Conservation (phyloP, 92 coral and sea anemone species). For the Meandrina meandrites region DNA sequence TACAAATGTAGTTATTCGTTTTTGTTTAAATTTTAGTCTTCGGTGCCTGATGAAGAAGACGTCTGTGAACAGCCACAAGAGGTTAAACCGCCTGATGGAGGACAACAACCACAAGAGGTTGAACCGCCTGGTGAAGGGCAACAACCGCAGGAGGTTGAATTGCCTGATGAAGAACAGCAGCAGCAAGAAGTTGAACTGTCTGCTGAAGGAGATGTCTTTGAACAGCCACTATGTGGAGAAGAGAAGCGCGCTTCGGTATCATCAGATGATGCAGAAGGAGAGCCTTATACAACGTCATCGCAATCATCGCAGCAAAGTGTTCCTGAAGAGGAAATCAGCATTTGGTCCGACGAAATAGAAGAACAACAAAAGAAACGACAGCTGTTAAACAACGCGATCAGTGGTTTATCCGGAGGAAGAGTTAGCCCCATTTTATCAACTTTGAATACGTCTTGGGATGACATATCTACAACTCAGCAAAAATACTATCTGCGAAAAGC, state of each 20-base stretch:
- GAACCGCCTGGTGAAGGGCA: no score
- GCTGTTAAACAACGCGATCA: slow-evolving; percentile 32
- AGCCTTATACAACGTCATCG: slow-evolving; percentile 28
- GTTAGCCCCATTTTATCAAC: slow-evolving; percentile 48
- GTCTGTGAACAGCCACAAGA: no score
- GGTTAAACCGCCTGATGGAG: no score
- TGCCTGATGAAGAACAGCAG: no score
- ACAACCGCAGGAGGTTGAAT: no score
- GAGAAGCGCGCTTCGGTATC: slow-evolving; percentile 24
- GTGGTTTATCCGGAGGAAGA: slow-evolving; percentile 44
- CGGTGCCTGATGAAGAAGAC: no score
- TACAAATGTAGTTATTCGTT: slow-evolving; percentile 28
- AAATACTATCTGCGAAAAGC: slow-evolving; percentile 51
- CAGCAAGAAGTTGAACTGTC: not conserved
- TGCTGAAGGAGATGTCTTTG: slow-evolving; percentile 27
- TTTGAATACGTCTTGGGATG: slow-evolving; percentile 61
- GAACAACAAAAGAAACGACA: slow-evolving; percentile 49
- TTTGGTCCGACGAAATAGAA: slow-evolving; percentile 15
- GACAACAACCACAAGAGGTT: no score
- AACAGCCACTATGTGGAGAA: slow-evolving; percentile 14
- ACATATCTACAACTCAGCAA: slow-evolving; percentile 52
- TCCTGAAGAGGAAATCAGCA: no score
- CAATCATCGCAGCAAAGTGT: not conserved
- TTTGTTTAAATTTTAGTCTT: slow-evolving; percentile 5
- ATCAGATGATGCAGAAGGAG: slow-evolving; percentile 23